Evolutionary conservation across 2,888 invertebrate species (phyloP), one percentile per base, ranked within the genome.

Genomic region (Caenorhabditis virilis): DNA sequence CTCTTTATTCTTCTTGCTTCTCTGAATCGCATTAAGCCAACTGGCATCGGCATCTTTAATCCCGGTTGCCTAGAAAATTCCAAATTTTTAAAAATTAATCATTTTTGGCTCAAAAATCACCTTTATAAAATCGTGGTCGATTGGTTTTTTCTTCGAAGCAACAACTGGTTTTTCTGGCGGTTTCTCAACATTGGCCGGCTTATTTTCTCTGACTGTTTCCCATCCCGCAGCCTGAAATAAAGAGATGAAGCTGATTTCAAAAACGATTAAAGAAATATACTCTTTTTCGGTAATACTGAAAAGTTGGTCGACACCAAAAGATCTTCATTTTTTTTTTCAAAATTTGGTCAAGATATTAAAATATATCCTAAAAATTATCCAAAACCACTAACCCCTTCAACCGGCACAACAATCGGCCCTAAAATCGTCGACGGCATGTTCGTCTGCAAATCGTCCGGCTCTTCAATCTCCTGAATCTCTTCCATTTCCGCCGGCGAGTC

Each of bases 191-290:
- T 38, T 25, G 15, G 25, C 11, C 27, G 13, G 7, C 2, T 43
- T 23, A 2, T 11, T 7, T 2, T 27, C 15, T 36, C 36, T 0
- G 6, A n/a, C 25, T 6, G 26, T 53, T 5, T 36, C 23, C 13
- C 33, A 26, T 16, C 26, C 38, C 7, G 30, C 35, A 36, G 43
- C 25, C 53, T 53, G 45, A 53, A 50, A n/a, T 33, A 42, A 42
- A 30, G 6, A 6, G 30, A 30, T 30, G 6, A 30, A 9, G 6
- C 13, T 13, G 7, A 30, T 30, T 6, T 30, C 13, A 30, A 9
- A 9, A 6, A 30, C 30, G 6, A 30, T 30, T 30, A 30, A 30
- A 30, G n/a, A n/a, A n/a, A n/a, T n/a, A n/a, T n/a, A n/a, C n/a
- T n/a, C n/a, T n/a, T n/a, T n/a, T n/a, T n/a, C n/a, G n/a, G n/a